These are phyloP conservation scores for Ceratosolen solmsi DNA, from an alignment of 1,140 invertebrate species.

Conservation along the genomic window DNA sequence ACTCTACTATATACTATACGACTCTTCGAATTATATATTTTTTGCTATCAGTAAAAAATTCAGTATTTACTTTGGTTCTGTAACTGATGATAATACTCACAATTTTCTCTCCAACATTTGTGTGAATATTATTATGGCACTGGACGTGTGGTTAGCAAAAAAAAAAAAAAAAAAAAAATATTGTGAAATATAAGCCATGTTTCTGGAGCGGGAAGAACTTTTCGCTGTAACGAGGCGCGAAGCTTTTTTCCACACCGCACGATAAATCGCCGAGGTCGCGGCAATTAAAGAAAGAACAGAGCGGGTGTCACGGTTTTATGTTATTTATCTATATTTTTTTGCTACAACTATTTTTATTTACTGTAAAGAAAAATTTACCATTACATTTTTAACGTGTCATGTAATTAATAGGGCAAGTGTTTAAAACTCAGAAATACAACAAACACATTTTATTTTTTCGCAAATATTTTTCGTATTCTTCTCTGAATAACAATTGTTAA, in stretches of 20 bases:
- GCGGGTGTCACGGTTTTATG: neutral
- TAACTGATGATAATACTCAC: neutral
- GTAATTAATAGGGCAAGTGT: neutral
- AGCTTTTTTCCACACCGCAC: neutral
- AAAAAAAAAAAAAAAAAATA: slow-evolving; percentile 3
- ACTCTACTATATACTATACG: neutral
- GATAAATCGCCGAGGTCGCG: slow-evolving; percentile 10
- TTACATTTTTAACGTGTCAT: neutral
- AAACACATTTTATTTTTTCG: no score
- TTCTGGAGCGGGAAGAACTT: neutral
- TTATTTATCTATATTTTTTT: slow-evolving; percentile 1
- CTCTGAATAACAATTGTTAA: no score
- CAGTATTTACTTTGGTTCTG: no score
- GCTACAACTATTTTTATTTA: neutral
- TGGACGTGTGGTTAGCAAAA: neutral
- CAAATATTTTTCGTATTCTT: no score
- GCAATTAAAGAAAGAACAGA: neutral
- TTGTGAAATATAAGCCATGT: neutral
- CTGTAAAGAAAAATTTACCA: neutral
- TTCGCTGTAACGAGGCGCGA: slow-evolving; percentile 16
- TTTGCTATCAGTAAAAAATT: no score
- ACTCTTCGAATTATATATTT: neutral
- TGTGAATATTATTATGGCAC: neutral
- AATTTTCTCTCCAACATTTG: neutral
- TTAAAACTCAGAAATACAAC: no score